Percentiles rank a stretch among this genome's conserved stretches.
Evolutionary conservation across 2,113 vertebrate species (phyloP).

Genomic region (Cavia porcellus): DNA sequence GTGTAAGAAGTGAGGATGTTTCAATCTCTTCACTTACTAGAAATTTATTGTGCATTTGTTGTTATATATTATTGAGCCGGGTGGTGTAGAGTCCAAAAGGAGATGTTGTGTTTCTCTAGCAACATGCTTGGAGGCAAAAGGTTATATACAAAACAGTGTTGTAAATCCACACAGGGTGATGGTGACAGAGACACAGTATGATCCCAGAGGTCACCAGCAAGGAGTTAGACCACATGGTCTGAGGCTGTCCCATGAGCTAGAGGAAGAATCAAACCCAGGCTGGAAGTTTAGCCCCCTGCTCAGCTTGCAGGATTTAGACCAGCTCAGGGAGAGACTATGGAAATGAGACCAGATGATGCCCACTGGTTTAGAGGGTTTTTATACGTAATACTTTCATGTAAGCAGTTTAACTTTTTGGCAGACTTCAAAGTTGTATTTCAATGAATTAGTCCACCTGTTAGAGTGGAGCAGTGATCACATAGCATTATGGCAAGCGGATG

Average conservation of each 20-base stretch:
- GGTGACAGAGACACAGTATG: not conserved
- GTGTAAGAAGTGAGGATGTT: too few relatives aligned
- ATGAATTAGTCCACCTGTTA: not conserved
- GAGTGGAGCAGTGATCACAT: too few relatives aligned
- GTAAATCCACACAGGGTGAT: not conserved
- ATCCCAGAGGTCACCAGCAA: not conserved
- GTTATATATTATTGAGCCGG: accelerated
- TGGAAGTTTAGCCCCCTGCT: not conserved
- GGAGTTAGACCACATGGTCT: accelerated
- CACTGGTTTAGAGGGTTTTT: not conserved
- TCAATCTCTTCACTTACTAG: not conserved
- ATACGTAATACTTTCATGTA: not conserved
- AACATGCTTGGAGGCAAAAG: not conserved
- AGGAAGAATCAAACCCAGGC: not conserved
- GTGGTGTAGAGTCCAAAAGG: not conserved
- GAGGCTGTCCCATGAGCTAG: not conserved
- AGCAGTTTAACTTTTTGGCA: not conserved
- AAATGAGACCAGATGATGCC: not conserved
- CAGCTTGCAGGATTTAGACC: not conserved
- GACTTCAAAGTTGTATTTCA: not conserved
- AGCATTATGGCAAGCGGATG: accelerated
- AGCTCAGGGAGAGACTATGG: not conserved
- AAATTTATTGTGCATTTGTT: not conserved
- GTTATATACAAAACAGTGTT: not conserved
- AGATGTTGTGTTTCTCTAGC: not conserved